Conservation (phyloP, 2,797 vertebrate genomes). For the Sarcophilus harrisii region DNA sequence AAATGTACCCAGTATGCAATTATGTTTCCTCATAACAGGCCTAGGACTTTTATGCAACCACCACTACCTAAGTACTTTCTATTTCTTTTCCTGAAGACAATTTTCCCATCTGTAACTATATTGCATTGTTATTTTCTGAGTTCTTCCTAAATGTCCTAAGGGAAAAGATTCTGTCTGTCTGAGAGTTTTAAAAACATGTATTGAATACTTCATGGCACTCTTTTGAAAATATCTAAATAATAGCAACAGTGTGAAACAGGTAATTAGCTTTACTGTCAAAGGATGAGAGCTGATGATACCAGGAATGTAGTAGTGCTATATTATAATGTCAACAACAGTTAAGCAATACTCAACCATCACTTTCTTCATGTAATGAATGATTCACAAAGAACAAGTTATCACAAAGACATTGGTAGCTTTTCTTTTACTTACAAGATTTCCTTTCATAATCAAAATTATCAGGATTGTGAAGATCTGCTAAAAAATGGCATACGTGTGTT, state of each 20-base stretch:
- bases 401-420: not conserved
- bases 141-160: conserved; percentile 6
- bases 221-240: not conserved
- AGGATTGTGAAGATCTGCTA: not conserved
- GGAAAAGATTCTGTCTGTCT: not conserved
- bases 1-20: not conserved
- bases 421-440: not conserved
- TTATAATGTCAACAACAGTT: not conserved
- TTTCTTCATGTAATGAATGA: not conserved
- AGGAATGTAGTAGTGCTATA: not conserved
- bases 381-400: not conserved
- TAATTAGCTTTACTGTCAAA: not conserved
- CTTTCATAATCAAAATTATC: not conserved
- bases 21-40: not conserved
- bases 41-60: not conserved
- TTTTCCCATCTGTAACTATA: not conserved
- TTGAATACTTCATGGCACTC: not conserved
- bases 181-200: conserved; percentile 1
- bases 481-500: not conserved
- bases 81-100: not conserved
- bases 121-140: not conserved
- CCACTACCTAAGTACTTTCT: not conserved
- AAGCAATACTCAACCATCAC: not conserved
- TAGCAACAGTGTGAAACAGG: not conserved
- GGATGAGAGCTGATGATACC: not conserved